phyloP scores from a whole-genome alignment of 2,797 vertebrate species.

The Aplochiton taeniatus region DNA sequence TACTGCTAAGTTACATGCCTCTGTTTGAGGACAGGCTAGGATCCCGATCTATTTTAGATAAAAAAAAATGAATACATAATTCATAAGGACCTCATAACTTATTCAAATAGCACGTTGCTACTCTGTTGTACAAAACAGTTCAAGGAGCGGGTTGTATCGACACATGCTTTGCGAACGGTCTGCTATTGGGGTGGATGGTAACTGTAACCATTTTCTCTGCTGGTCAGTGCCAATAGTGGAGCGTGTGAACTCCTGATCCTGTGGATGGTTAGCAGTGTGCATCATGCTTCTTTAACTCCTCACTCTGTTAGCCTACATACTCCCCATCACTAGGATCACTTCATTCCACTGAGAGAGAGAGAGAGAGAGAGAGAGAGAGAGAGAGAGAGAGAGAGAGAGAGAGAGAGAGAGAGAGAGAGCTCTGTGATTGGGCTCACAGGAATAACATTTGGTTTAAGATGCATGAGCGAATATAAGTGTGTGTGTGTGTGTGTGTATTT shows the following conservation, averaged over 20 bases:
- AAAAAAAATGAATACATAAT: slow-evolving; percentile 32
- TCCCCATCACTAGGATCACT: slow-evolving; percentile 33
- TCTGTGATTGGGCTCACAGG: too few relatives aligned
- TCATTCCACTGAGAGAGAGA: slow-evolving; percentile 35
- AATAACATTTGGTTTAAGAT: too few relatives aligned
- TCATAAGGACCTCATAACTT: slow-evolving; percentile 39
- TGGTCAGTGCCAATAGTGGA: too few relatives aligned
- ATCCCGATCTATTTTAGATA: slow-evolving; percentile 23
- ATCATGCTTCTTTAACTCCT: too few relatives aligned
- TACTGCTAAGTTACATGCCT: too few relatives aligned
- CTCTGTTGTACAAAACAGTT: neutral
- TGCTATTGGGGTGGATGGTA: too few relatives aligned
- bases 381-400: neutral
- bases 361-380: neutral
- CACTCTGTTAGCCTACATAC: too few relatives aligned
- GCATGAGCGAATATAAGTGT: too few relatives aligned
- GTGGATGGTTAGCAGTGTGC: too few relatives aligned
- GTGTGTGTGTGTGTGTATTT: neutral
- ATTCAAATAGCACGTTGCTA: slow-evolving; percentile 30
- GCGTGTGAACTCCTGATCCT: too few relatives aligned
- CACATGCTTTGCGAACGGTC: too few relatives aligned
- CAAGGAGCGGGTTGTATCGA: slow-evolving; percentile 10
- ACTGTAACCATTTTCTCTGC: neutral
- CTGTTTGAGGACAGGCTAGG: slow-evolving; percentile 4
- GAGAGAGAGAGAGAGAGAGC: neutral